Conservation (phyloP, 2,888 invertebrate genomes). For the Cerceris rybyensis region DNA sequence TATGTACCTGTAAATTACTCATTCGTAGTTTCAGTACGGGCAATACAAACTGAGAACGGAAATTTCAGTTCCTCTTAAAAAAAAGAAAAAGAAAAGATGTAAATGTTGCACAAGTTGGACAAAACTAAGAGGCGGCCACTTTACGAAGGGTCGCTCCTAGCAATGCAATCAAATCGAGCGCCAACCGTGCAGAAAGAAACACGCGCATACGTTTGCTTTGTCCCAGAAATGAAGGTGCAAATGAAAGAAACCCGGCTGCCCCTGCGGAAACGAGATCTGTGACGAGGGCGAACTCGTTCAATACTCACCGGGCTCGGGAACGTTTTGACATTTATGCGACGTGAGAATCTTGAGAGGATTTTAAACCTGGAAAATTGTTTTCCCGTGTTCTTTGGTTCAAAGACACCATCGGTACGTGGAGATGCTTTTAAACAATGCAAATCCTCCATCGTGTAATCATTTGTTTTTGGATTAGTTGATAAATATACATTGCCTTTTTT, state of each 20-base stretch:
- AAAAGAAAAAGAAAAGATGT: not conserved
- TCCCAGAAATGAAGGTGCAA: slow-evolving; percentile 1
- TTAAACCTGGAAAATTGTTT: too few relatives aligned
- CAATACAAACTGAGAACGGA: too few relatives aligned
- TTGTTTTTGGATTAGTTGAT: too few relatives aligned
- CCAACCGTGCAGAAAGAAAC: not conserved
- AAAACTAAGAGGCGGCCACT: not conserved
- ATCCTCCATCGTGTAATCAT: too few relatives aligned
- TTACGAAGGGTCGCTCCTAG: not conserved
- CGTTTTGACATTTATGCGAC: not conserved
- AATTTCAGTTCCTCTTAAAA: not conserved
- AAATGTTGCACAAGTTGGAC: not conserved
- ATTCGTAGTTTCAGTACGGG: too few relatives aligned
- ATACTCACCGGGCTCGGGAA: not conserved
- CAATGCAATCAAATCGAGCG: not conserved
- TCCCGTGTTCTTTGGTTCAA: too few relatives aligned
- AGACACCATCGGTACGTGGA: too few relatives aligned
- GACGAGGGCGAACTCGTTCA: slow-evolving; percentile 4
- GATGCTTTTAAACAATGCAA: too few relatives aligned
- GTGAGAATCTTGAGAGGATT: not conserved
- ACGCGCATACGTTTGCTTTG: not conserved
- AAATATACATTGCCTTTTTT: too few relatives aligned
- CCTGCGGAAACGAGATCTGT: not conserved
- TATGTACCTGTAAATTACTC: too few relatives aligned
- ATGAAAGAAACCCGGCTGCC: not conserved